Base-by-base conservation (phyloP, 2,113 vertebrate species). In the Sapayoa aenigma region DNA sequence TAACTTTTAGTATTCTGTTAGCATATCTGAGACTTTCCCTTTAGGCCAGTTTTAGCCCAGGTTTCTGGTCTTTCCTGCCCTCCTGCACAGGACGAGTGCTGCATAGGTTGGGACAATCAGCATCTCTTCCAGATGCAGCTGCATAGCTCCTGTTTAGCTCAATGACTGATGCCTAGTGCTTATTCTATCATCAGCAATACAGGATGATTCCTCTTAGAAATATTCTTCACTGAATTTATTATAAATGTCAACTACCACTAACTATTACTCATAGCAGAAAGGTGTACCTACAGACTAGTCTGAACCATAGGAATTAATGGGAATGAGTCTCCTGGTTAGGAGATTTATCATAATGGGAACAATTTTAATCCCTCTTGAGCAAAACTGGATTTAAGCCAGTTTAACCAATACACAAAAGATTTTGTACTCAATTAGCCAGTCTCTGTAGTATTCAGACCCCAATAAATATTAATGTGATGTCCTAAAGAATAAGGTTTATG, bases 381-480 rank as follows among this genome's bases (percentile, higher is more conserved):
- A 87, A 60, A 88, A 69, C 79, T 84, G 60, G 25, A 84, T 86
- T 92, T 76, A 88, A 87, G 79, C 52, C 62, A 89, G 87, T 96
- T 94, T 90, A 96, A 89, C 77, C 77, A 85, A 82, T 46, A 89
- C 93, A 87, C 63, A 93, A 93, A 97, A 96, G 68, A 52, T 31
- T 59, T 41, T 89, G 85, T 72, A 94, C 71, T 91, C 95, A 90
- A 95, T 97, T 95, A 96, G 8, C 39, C 72, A 60, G 55, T 79
- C 94, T 95, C 93, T 83, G 89, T 84, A 95, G 33, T 71, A 69
- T 60, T 73, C 50, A 78, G 69, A 91, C 60, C 62, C 44, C 67
- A 73, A 88, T 94, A 96, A 96, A 94, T 91, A 94, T 93, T 93
- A 95, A 96, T 94, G 75, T 73, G 69, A 46, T 87, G 42, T 92